These are phyloP conservation scores for Drosophila nr. perissopoda DNA, from an alignment of 2,888 invertebrate species.

Conservation along the genomic window DNA sequence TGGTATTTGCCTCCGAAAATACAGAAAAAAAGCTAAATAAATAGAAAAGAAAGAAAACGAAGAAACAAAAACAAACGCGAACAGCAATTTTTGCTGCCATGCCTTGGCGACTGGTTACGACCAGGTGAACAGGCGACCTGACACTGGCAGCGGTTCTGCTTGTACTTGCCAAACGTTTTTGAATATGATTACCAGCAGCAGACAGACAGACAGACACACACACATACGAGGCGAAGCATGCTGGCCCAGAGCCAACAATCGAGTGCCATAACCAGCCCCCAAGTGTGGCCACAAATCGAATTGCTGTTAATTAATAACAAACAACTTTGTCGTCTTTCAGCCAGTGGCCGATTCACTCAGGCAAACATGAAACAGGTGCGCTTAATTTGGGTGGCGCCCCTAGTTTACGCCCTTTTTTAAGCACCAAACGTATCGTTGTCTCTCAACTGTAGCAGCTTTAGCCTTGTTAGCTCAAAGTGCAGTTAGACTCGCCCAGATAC, in stretches of 20 bases:
- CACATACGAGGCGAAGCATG: slow-evolving; percentile 26
- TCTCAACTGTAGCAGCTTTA: slow-evolving; percentile 2
- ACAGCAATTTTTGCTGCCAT: slow-evolving; percentile 26
- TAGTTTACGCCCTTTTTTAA: slow-evolving; percentile 62
- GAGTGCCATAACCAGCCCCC: slow-evolving; percentile 46
- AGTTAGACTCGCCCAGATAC: slow-evolving; percentile 24
- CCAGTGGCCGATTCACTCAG: slow-evolving; percentile 1
- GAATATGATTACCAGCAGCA: slow-evolving; percentile 60
- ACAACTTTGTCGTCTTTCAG: slow-evolving; percentile 55
- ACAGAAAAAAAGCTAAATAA: slow-evolving; percentile 32
- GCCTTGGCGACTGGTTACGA: slow-evolving; percentile 61
- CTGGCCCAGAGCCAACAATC: slow-evolving; percentile 57
- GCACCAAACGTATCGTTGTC: slow-evolving; percentile 2
- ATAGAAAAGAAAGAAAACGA: slow-evolving; percentile 19
- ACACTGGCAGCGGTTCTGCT: slow-evolving; percentile 48
- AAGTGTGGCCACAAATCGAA: slow-evolving; percentile 75
- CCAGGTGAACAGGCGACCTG: slow-evolving; percentile 64
- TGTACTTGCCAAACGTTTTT: slow-evolving; percentile 60
- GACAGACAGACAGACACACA: slow-evolving; percentile 5
- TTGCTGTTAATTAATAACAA: slow-evolving; percentile 73
- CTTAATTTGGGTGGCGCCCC: slow-evolving; percentile 73
- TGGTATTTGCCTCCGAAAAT: slow-evolving; percentile 66
- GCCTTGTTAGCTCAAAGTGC: slow-evolving; percentile 44
- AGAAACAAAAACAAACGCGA: slow-evolving; percentile 31
- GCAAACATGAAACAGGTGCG: slow-evolving; percentile 48